Evolutionary conservation across 2,888 invertebrate species (phyloP).

Genomic region (Acanthosoma haemorrhoidale): DNA sequence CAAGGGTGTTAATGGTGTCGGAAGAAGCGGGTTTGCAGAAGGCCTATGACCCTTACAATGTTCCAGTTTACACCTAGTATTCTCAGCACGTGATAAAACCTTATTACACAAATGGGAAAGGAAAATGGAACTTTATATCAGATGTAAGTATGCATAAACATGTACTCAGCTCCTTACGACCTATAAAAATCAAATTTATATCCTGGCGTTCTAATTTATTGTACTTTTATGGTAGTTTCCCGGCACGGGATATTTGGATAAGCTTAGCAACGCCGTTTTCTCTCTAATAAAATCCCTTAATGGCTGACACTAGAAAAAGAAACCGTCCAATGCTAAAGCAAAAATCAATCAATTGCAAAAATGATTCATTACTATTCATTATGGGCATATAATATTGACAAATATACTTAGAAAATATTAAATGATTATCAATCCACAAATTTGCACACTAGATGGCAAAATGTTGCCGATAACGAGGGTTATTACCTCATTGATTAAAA

Average conservation of each 20-base stretch:
- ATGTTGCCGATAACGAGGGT: no score
- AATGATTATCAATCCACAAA: no score
- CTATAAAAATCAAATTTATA: constrained; percentile 5
- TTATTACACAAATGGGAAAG: constrained; percentile 5
- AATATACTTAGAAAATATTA: no score
- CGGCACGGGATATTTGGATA: neutral
- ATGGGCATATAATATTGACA: no score
- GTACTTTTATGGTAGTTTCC: neutral
- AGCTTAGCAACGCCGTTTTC: neutral
- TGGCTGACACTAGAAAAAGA: no score
- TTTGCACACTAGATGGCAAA: no score
- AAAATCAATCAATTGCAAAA: no score
- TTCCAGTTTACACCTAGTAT: neutral
- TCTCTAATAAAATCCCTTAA: no score
- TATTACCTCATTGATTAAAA: no score
- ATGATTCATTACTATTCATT: no score
- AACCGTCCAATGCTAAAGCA: no score
- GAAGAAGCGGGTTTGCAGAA: neutral
- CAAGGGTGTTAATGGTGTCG: neutral
- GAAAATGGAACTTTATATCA: constrained; percentile 8
- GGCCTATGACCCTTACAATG: neutral
- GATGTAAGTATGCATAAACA: constrained; percentile 6
- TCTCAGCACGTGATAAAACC: neutral
- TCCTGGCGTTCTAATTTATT: neutral
- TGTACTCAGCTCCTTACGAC: neutral